Base-by-base conservation (phyloP, 1,140 invertebrate genomes). In the Drosophila erecta region DNA sequence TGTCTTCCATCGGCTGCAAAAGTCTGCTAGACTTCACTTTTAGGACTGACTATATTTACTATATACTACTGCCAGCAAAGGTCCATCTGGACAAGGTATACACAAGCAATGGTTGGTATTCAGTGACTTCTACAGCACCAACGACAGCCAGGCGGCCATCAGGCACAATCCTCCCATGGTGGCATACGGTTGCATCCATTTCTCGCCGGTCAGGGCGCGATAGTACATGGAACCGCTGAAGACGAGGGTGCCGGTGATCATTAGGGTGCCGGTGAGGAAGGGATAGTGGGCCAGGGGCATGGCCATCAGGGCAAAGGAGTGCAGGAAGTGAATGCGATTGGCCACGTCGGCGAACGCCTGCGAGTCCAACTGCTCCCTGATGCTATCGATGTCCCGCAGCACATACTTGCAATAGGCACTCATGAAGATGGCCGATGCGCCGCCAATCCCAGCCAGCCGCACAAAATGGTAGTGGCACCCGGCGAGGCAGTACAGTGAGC, bases 191-290 rank as follows among this genome's bases (percentile, higher is more conserved):
- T 95, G 94, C 22, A 97, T 94, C 41, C 93, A 93, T 56, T 94
- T 94, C 58, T 98, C 94, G 27, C 95, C 96, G 2, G 97, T 97
- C 49, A 98, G 94, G 5, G 96, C 96, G 91, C 96, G 95, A 90
- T 96, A 97, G 92, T 99, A 99, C 92, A 97, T 98, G 14, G 96
- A 95, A 8, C 98, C 98, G 93, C 95, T 96, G 92, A 98, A 99
- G 37, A 98, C 86, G 1, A 95, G 65, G 56, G 96, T 97, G 15
- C 98, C 98, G 41, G 94, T 92, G 14, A 95, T 91, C 71, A 98
- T 94, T 41, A 98, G 94, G 0, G 94, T 92, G n/a, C 96, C 97
- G 91, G 95, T 95, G 80, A 97, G 76, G 53, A 93, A 92, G 22
- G 97, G 97, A 87, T 93, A 93, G 76, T 93, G 94, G 49, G 95